Conservation (phyloP, 2,888 invertebrate genomes). For the Antheraea assamensis region DNA sequence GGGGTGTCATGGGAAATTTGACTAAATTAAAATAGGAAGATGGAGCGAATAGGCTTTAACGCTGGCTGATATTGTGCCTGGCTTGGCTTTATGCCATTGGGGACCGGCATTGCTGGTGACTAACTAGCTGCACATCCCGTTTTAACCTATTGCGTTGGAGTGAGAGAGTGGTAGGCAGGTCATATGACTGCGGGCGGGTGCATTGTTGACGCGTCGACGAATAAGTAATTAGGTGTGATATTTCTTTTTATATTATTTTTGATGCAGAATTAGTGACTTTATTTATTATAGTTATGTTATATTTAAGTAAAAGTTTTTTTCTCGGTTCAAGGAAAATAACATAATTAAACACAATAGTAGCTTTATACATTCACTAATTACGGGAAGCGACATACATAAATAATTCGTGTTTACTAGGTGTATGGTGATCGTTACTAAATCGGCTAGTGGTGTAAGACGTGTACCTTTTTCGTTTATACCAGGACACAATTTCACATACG, state of each 20-base stretch:
- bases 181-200: constrained; percentile 60
- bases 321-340: too few species aligned
- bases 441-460: too few species aligned
- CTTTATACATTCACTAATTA: not conserved
- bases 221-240: constrained; percentile 78
- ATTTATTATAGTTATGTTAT: not conserved
- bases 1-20: constrained; percentile 83
- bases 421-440: not conserved
- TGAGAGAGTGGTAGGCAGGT: constrained; percentile 40
- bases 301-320: not conserved
- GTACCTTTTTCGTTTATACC: too few species aligned
- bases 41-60: constrained; percentile 76
- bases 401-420: not conserved
- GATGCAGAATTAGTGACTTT: not conserved
- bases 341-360: too few species aligned
- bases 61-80: constrained; percentile 60
- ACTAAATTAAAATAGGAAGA: constrained; percentile 83
- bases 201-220: constrained; percentile 61
- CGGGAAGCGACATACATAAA: not conserved
- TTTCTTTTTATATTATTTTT: constrained; percentile 40
- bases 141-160: constrained; percentile 29
- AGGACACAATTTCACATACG: too few species aligned
- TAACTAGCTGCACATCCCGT: constrained; percentile 63
- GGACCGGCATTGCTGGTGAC: constrained; percentile 52
- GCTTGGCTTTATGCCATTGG: constrained; percentile 66